Percentiles rank a stretch among this genome's conserved stretches.
Evolutionary conservation across 2,888 invertebrate species (phyloP).

Genomic region (Luperina nickerlii): DNA sequence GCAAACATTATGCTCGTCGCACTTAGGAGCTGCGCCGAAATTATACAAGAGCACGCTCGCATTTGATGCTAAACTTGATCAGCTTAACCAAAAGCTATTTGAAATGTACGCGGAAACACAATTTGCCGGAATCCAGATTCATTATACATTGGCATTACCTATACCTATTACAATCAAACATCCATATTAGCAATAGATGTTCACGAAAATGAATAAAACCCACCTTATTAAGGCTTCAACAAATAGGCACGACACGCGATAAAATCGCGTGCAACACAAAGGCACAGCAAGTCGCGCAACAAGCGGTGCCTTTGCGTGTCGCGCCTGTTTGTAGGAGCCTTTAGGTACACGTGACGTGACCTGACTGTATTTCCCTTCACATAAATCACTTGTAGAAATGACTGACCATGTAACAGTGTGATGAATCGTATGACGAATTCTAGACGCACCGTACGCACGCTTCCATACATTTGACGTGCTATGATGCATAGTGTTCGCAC

Average conservation of each 20-base stretch:
- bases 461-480: conserved; percentile 1
- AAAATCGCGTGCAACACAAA: too few relatives aligned
- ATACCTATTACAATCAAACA: neutral
- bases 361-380: neutral
- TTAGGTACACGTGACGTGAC: neutral
- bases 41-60: neutral
- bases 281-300: too few relatives aligned
- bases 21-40: neutral
- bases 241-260: too few relatives aligned
- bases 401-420: neutral
- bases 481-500: neutral
- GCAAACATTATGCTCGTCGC: conserved; percentile 8
- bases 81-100: neutral
- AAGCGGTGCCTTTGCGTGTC: too few relatives aligned
- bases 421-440: conserved; percentile 12
- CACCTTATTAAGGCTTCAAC: too few relatives aligned
- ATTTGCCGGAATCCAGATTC: neutral
- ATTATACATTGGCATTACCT: neutral
- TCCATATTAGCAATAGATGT: neutral
- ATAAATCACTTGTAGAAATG: conserved; percentile 11
- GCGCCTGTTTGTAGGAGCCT: too few relatives aligned
- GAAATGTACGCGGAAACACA: too few relatives aligned
- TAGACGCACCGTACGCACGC: neutral
- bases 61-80: conserved; percentile 1
- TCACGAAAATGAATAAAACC: neutral